Percentiles rank a stretch among this genome's conserved stretches.
Evolutionary conservation across 2,113 vertebrate genomes (phyloP).

Genomic region (Carollia perspicillata): DNA sequence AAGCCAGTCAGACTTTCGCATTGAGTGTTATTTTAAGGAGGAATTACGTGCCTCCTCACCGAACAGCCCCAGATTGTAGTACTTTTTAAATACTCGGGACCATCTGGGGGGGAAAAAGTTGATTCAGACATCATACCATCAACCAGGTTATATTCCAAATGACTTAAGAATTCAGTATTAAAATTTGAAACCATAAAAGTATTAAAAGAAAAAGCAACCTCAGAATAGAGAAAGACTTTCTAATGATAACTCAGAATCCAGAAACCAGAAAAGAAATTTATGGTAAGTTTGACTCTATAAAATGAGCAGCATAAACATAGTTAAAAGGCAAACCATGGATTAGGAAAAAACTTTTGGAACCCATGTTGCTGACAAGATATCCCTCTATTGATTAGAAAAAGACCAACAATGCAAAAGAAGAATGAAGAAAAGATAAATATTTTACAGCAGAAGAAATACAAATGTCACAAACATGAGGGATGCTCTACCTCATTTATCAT

Average conservation of each 20-base stretch:
- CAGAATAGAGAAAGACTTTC: neutral
- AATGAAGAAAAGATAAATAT: neutral
- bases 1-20: neutral
- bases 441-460: neutral
- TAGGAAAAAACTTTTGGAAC: neutral
- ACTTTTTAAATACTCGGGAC: neutral
- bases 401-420: neutral
- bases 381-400: neutral
- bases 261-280: neutral
- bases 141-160: neutral
- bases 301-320: neutral
- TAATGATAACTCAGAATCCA: neutral
- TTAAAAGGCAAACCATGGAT: neutral
- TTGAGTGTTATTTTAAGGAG: neutral
- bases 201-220: neutral
- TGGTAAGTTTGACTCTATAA: neutral
- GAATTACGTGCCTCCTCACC: neutral
- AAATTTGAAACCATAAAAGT: neutral
- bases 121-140: neutral
- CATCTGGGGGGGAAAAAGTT: neutral
- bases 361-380: neutral
- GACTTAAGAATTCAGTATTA: neutral
- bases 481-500: neutral
- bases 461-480: neutral
- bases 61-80: neutral